Conservation (phyloP, 2,797 vertebrate genomes). For the Peromyscus nudipes region DNA sequence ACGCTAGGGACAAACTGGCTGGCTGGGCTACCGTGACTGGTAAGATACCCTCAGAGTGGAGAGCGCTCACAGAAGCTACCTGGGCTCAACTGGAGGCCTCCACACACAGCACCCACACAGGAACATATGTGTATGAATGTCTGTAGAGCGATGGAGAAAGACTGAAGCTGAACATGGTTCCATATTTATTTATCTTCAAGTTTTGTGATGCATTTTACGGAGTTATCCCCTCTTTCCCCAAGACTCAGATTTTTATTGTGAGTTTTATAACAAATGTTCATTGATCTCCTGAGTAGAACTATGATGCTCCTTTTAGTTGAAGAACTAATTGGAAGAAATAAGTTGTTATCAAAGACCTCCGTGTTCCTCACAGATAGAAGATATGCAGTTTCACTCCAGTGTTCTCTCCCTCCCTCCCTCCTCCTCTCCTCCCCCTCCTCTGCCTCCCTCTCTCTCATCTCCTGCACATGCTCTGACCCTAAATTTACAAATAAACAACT, state of each 20-base stretch:
- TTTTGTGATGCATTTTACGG: background rate
- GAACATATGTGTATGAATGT: background rate
- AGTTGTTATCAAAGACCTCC: background rate
- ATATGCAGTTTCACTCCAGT: background rate
- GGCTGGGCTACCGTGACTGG: background rate
- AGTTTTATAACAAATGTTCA: slow-evolving; percentile 20
- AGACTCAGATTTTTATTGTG: background rate
- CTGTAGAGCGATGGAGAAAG: background rate
- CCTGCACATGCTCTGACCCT: background rate
- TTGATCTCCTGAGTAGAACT: slow-evolving; percentile 21
- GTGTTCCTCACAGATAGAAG: background rate
- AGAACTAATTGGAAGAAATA: slow-evolving; percentile 41
- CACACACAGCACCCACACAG: background rate
- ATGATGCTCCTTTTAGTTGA: slow-evolving; percentile 18
- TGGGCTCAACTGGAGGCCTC: background rate
- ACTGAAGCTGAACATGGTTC: background rate
- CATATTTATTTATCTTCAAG: slow-evolving; percentile 53
- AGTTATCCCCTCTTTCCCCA: background rate
- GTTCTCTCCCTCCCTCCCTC: background rate
- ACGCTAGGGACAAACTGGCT: background rate
- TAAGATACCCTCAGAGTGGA: background rate
- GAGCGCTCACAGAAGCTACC: background rate
- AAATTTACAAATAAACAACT: slow-evolving; percentile 39
- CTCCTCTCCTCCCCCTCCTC: too few species aligned
- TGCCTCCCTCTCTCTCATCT: background rate